These are phyloP conservation scores for Himalopsyche phryganea DNA, from an alignment of 1,140 invertebrate species.

Conservation along the genomic window DNA sequence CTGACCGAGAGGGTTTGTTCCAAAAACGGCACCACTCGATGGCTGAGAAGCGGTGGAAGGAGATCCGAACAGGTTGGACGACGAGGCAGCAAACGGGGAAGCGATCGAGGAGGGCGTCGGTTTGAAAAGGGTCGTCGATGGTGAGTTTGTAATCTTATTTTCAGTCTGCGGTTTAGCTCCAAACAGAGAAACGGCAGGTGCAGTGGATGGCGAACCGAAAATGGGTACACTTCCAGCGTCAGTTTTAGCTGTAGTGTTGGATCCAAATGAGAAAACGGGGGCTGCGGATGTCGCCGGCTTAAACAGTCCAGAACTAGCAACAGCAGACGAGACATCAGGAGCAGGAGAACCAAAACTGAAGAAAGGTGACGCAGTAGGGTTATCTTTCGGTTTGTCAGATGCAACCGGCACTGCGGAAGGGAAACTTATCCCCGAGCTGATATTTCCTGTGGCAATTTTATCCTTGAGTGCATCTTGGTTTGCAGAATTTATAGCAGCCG, in stretches of 20 bases:
- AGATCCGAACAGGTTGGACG: constrained; percentile 18
- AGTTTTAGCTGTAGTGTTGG: constrained; percentile 4
- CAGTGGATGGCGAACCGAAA: constrained; percentile 1
- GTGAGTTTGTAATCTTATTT: not conserved
- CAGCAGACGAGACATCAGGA: not conserved
- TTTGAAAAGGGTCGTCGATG: constrained; percentile 3
- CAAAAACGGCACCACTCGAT: not conserved
- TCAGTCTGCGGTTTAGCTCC: constrained; percentile 8
- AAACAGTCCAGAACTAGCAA: not conserved
- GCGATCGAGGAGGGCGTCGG: not conserved
- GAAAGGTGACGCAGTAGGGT: not conserved
- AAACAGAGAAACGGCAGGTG: constrained; percentile 2
- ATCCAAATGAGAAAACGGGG: constrained; percentile 13
- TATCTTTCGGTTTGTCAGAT: constrained; percentile 15
- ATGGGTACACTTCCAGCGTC: not conserved
- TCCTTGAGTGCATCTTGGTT: not conserved
- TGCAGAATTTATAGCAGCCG: not conserved
- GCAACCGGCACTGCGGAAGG: not conserved
- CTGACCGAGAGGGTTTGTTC: not conserved
- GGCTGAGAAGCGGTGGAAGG: not conserved
- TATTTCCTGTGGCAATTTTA: too few relatives aligned
- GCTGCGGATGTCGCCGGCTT: constrained; percentile 1
- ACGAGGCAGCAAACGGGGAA: constrained; percentile 2
- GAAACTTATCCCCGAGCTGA: not conserved
- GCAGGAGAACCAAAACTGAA: constrained; percentile 8